Conservation (phyloP, 1,140 invertebrate species). For the Drosophila azteca region DNA sequence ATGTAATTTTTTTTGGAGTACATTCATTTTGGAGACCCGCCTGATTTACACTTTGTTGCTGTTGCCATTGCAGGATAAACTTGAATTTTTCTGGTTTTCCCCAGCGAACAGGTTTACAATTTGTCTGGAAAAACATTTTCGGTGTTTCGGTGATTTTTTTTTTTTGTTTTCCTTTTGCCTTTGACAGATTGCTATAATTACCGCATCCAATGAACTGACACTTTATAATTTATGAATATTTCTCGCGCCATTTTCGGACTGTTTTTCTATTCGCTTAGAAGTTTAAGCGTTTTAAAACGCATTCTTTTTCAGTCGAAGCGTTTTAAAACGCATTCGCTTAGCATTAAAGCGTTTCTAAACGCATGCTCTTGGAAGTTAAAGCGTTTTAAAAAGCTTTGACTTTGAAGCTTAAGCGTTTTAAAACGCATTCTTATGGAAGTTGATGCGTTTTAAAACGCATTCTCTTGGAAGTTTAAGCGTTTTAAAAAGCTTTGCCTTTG, state of each 20-base stretch:
- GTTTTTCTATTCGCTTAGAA: slow-evolving; percentile 16
- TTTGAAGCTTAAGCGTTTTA: no score
- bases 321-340: not conserved
- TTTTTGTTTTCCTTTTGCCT: slow-evolving; percentile 14
- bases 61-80: slow-evolving; percentile 62
- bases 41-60: slow-evolving; percentile 33
- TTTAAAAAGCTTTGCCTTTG: no score
- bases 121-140: slow-evolving; percentile 33
- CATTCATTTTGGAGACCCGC: slow-evolving; percentile 7
- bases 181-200: slow-evolving; percentile 47
- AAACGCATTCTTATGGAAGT: no score
- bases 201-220: slow-evolving; percentile 15
- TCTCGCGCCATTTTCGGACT: slow-evolving; percentile 13
- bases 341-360: no score
- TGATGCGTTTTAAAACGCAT: no score
- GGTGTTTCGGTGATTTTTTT: slow-evolving; percentile 20
- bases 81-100: slow-evolving; percentile 72
- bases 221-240: slow-evolving; percentile 29
- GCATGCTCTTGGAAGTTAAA: no score
- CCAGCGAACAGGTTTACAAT: slow-evolving; percentile 56
- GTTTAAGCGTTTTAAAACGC: slow-evolving; percentile 32
- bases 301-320: no score
- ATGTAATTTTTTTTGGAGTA: slow-evolving; percentile 49
- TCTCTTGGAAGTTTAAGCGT: no score
- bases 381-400: no score